Evolutionary conservation across 1,140 invertebrate genomes (phyloP).

Genomic region (Thaumetopoea pityocampa): DNA sequence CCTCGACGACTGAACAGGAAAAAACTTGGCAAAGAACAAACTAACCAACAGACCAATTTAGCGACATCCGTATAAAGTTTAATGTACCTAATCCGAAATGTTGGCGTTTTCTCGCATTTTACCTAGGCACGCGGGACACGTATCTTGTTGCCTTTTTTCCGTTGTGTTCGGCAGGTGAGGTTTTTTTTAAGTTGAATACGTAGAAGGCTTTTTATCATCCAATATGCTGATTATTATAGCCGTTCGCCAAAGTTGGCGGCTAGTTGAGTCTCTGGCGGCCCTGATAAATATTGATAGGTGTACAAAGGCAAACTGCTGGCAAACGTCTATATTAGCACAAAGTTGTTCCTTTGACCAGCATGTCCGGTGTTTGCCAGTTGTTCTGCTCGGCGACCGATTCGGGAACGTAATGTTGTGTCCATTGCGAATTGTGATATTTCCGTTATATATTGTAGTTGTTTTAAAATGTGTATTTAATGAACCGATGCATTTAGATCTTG

Average conservation of each 20-base stretch:
- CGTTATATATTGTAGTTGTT: neutral
- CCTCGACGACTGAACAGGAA: slow-evolving; percentile 55
- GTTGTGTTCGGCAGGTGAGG: slow-evolving; percentile 2
- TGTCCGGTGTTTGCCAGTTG: slow-evolving; percentile 31
- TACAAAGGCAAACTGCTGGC: slow-evolving; percentile 26
- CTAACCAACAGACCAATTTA: slow-evolving; percentile 68
- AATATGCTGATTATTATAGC: neutral
- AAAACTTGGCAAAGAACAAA: slow-evolving; percentile 72
- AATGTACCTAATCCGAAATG: slow-evolving; percentile 67
- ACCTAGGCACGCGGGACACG: slow-evolving; percentile 28
- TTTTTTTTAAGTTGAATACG: neutral
- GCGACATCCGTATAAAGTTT: slow-evolving; percentile 68
- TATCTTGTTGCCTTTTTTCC: slow-evolving; percentile 12
- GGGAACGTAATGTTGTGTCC: slow-evolving; percentile 1
- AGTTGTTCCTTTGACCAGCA: slow-evolving; percentile 40
- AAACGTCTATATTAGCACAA: slow-evolving; percentile 43
- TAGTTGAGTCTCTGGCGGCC: slow-evolving; percentile 8
- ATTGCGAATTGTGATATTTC: slow-evolving; percentile 12
- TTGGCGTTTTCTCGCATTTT: slow-evolving; percentile 51
- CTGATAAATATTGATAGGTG: slow-evolving; percentile 41
- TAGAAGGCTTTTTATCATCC: neutral
- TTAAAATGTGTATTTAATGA: no score
- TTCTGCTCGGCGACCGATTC: slow-evolving; percentile 10
- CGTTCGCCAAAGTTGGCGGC: neutral
- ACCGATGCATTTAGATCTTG: no score